Conservation (phyloP, 2,113 vertebrate species). For the Malurus elegans region DNA sequence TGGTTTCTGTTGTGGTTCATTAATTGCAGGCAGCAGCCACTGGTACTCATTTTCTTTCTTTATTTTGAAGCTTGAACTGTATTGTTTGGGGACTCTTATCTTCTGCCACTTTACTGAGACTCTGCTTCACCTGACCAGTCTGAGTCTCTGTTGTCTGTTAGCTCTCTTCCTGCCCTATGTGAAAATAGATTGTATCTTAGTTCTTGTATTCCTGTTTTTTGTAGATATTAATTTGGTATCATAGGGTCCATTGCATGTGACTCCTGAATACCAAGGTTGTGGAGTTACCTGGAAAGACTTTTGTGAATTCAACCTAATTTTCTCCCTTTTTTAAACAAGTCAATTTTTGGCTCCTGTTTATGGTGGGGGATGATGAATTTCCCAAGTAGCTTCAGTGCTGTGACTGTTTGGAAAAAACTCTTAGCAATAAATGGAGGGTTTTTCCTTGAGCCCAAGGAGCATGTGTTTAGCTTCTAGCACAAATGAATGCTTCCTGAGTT, state of each 20-base stretch:
- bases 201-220: background rate
- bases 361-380: background rate
- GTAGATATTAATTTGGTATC: background rate
- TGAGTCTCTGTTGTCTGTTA: background rate
- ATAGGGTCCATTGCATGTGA: background rate
- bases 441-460: background rate
- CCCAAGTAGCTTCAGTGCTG: background rate
- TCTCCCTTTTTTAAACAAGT: background rate
- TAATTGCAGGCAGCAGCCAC: background rate
- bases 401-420: background rate
- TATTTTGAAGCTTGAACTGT: background rate
- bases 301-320: background rate
- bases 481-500: background rate
- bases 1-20: background rate
- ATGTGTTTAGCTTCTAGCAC: background rate
- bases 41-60: background rate
- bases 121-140: background rate
- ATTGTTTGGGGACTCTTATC: background rate
- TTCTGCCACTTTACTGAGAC: background rate
- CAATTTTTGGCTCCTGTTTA: background rate
- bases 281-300: background rate
- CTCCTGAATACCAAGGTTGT: background rate
- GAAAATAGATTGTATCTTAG: background rate
- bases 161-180: background rate
- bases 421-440: background rate